Base-by-base conservation (phyloP, 2,888 invertebrate genomes). In the Coecobrya sp. region DNA sequence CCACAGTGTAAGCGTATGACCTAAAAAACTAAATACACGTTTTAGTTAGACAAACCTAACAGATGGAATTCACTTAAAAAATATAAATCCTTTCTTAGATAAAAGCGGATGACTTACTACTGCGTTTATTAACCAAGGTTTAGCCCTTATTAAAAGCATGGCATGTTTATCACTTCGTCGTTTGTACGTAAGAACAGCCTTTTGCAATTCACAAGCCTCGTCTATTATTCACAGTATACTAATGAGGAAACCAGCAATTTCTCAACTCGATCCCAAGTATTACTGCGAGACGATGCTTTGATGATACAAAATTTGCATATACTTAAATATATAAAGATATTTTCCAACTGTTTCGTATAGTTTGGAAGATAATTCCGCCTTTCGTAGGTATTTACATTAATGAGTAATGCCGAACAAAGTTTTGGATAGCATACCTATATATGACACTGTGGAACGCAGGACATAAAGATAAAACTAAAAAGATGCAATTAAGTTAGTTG, bases 131-230 rank as follows among this genome's bases (percentile, higher is more conserved):
- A 42, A 62, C 10, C 11, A 0, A 30, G 27, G n/a, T 81, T 81
- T 55, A 1, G 27, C 22, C 19, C 36, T 82, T 19, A 36, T 82
- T 62, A 81, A 68, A 86, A 70, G 55, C 59, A 42, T 36, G 86
- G 36, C 87, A 87, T 59, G 59, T 76, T 87, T 87, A 87, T 59
- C 62, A 42, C 45, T 42, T 73, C 11, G 76, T 19, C 22, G 19
- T 19, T 70, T 8, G 49, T 13, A 49, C 22, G 45, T 25, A 65
- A n/a, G 42, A 81, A 27, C 11, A 76, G 30, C 55, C 8, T 30
- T 59, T 19, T 27, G 10, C 0, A 36, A n/a, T n/a, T n/a, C n/a
- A n/a, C n/a, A n/a, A n/a, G n/a, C n/a, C 82, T 82, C 62, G 11
- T 82, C 59, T 62, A 82, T 82, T 82, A 59, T 62, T 19, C 59